Conservation (phyloP, 2,797 vertebrate species). For the Tadarida brasiliensis region DNA sequence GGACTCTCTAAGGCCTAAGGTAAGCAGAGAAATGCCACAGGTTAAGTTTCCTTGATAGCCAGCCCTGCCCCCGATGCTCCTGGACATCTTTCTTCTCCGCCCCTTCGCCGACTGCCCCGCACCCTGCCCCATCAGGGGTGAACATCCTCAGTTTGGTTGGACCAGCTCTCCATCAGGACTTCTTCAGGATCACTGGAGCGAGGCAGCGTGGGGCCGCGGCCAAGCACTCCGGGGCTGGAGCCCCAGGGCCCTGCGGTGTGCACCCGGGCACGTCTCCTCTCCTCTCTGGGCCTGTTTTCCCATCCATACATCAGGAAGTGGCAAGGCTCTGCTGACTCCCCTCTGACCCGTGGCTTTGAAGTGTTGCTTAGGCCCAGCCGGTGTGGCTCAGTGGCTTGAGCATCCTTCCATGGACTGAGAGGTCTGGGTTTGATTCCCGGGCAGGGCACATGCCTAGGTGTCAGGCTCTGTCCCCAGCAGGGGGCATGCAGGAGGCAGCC, state of each 20-base stretch:
- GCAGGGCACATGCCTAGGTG: too few species aligned
- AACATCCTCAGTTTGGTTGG: background rate
- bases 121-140: background rate
- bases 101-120: background rate
- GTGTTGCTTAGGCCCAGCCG: background rate
- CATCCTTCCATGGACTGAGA: too few species aligned
- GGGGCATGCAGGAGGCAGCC: too few species aligned
- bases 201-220: fast-evolving
- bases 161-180: background rate
- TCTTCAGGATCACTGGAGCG: background rate
- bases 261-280: background rate
- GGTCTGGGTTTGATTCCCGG: too few species aligned
- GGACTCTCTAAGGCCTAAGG: background rate
- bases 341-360: background rate
- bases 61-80: background rate
- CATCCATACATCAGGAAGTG: too few species aligned
- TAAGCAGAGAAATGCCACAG: background rate
- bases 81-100: background rate
- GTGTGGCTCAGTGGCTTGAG: too few species aligned
- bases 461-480: too few species aligned
- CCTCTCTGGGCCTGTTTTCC: background rate
- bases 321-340: background rate
- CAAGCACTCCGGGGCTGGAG: background rate
- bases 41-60: background rate
- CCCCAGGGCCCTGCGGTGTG: background rate